These are phyloP conservation scores for Molorchus minor DNA, from an alignment of 2,888 invertebrate species.

Conservation along the genomic window DNA sequence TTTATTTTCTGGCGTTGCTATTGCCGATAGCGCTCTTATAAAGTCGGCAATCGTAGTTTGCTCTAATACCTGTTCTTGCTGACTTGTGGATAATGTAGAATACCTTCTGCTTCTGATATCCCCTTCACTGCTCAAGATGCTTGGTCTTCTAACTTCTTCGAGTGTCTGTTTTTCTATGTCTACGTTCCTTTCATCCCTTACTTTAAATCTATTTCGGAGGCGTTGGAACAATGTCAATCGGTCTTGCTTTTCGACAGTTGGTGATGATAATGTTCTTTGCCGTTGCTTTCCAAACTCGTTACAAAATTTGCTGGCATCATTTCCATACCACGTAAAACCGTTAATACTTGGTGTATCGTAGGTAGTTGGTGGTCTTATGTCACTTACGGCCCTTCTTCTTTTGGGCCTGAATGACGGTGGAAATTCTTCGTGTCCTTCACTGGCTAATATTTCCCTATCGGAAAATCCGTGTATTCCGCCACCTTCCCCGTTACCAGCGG, in stretches of 20 bases:
- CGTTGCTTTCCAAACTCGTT: slow-evolving; percentile 61
- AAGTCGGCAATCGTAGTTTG: slow-evolving; percentile 86
- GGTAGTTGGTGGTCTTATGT: slow-evolving; percentile 61
- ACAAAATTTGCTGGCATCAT: slow-evolving; percentile 69
- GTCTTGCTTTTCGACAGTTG: slow-evolving; percentile 14
- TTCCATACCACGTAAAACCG: slow-evolving; percentile 76
- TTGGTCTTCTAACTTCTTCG: slow-evolving; percentile 58
- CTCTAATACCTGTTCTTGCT: slow-evolving; percentile 75
- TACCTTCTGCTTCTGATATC: slow-evolving; percentile 46
- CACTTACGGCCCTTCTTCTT: slow-evolving; percentile 72
- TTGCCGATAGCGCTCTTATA: slow-evolving; percentile 77
- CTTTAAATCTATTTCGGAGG: slow-evolving; percentile 36
- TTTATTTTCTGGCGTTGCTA: slow-evolving; percentile 58
- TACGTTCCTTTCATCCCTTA: slow-evolving; percentile 38
- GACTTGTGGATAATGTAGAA: slow-evolving; percentile 40
- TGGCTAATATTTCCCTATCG: slow-evolving; percentile 78
- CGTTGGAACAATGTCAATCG: slow-evolving; percentile 37
- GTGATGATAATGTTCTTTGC: slow-evolving; percentile 8
- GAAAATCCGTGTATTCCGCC: slow-evolving; percentile 75
- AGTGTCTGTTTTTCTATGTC: slow-evolving; percentile 53
- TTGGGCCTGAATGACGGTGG: slow-evolving; percentile 56
- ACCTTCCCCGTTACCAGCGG: slow-evolving; percentile 51
- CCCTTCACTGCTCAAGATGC: slow-evolving; percentile 56
- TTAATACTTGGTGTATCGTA: slow-evolving; percentile 57
- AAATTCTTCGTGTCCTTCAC: slow-evolving; percentile 65